Evolutionary conservation across 2,113 vertebrate genomes (phyloP), one percentile per base, ranked within the genome.

Genomic region (Nesoenas mayeri): DNA sequence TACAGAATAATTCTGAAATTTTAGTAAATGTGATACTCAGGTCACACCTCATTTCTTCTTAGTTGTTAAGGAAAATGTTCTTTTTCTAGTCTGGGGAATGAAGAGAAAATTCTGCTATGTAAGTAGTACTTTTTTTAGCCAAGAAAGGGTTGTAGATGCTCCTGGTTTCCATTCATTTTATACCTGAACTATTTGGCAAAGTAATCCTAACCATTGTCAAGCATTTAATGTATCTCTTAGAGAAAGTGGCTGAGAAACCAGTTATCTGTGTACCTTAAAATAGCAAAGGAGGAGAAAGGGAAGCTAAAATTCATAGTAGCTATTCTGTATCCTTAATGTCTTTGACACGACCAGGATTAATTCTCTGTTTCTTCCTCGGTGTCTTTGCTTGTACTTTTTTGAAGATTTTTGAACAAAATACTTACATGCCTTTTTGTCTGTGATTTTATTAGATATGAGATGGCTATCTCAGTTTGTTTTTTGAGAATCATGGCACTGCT

Each of bases 361-460:
- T 82, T 72, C 20, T 78, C 10, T 77, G 11, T 84, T 91, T 22
- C 48, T 65, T 94, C 89, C 50, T 77, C 62, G 1, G 36, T 83
- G 18, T 50, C 42, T 53, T 87, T 65, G 15, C 40, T n/a, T 58
- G 24, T 60, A 31, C 28, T 53, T 72, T 47, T 7, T 61, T 47
- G 13, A 85, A 84, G 18, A 84, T 47, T 78, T 87, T 47, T 71
- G 38, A 34, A 73, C n/a, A 42, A 74, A 32, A 66, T 61, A 47
- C 10, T 18, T 47, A 47, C 9, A 19, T 1, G 0, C 12, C 0
- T 0, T 90, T 72, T 83, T 84, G 18, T 10, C 6, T 89, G 1
- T 36, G 16, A 32, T 82, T 85, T 82, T 54, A 48, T 70, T 78
- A 50, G 20, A 24, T 48, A 28, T 0, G 0, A 83, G 34, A 18